Evolutionary conservation across 2,888 invertebrate species (phyloP).

Genomic region (Limulus polyphemus): DNA sequence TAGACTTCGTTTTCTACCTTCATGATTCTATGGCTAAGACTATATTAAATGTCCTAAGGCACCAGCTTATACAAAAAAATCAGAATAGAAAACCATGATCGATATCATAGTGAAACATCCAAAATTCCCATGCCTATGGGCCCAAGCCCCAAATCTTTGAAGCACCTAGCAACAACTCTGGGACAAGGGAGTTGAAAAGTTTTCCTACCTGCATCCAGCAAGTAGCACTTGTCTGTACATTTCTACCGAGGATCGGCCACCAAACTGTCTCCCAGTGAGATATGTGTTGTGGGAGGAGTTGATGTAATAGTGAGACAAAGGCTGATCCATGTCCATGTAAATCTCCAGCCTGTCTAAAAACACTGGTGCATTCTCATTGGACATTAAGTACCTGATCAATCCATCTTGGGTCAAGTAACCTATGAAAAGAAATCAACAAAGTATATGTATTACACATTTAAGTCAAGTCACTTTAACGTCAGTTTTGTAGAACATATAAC

Average conservation of each 20-base stretch:
- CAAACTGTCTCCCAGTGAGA: conserved; percentile 87
- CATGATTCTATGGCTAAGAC: too few species aligned
- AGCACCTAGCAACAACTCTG: too few species aligned
- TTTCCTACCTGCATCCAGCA: conserved; percentile 77
- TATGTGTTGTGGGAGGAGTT: conserved; percentile 97
- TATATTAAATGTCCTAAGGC: too few species aligned
- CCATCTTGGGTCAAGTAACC: conserved; percentile 37
- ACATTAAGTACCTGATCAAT: conserved; percentile 95
- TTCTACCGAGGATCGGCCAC: conserved; percentile 91
- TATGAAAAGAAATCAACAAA: not conserved
- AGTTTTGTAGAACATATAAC: not conserved
- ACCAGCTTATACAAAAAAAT: too few species aligned
- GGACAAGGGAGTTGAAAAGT: not conserved
- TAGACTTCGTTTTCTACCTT: too few species aligned
- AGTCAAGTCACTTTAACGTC: not conserved
- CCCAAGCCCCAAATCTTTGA: too few species aligned
- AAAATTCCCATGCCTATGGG: too few species aligned
- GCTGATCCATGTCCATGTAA: conserved; percentile 89
- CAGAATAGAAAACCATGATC: too few species aligned
- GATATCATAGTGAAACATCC: not conserved
- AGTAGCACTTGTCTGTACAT: conserved; percentile 96
- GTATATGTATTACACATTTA: not conserved
- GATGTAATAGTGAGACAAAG: conserved; percentile 94
- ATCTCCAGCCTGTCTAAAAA: conserved; percentile 94
- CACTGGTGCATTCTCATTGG: conserved; percentile 98